A percentile compares a stretch with the other conserved stretches of the same genome.
Conservation (phyloP, 2,113 vertebrate genomes). For the Corythoichthys intestinalis region DNA sequence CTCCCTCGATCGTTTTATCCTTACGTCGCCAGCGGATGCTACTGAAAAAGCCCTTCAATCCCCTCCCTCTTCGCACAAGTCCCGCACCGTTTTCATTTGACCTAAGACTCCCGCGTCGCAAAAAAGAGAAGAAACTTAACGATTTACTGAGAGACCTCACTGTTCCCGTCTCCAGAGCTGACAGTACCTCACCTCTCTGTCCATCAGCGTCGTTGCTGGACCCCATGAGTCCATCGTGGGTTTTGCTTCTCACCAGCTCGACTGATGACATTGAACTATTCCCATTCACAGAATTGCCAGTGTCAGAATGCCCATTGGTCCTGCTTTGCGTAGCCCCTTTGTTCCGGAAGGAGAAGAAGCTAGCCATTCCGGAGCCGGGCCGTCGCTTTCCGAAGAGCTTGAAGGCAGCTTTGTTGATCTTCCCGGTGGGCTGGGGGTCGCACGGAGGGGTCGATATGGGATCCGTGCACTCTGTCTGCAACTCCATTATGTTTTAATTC, state of each 20-base stretch:
- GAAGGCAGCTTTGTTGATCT: constrained; percentile 95
- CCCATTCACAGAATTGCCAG: constrained; percentile 63
- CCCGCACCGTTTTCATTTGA: constrained; percentile 69
- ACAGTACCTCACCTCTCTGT: constrained; percentile 74
- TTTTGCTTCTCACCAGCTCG: constrained; percentile 86
- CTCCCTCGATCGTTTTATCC: constrained; percentile 72
- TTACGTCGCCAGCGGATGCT: constrained; percentile 88
- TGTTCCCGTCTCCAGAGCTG: constrained; percentile 56
- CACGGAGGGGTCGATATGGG: constrained; percentile 73
- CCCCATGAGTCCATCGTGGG: constrained; percentile 85
- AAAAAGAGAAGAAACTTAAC: constrained; percentile 88
- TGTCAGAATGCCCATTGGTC: constrained; percentile 65
- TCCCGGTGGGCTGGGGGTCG: constrained; percentile 84
- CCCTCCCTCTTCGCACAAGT: constrained; percentile 80
- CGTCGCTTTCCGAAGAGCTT: constrained; percentile 91
- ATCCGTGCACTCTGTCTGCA: constrained; percentile 82
- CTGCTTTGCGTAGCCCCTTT: constrained; percentile 77
- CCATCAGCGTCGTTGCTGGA: constrained; percentile 72
- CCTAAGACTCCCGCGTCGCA: constrained; percentile 79
- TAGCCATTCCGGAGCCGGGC: constrained; percentile 82
- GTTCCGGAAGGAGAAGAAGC: constrained; percentile 91
- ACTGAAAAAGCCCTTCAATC: constrained; percentile 86
- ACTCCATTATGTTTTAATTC: constrained; percentile 78
- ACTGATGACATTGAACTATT: constrained; percentile 56
- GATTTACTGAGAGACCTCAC: constrained; percentile 85